Conservation (phyloP, 2,113 vertebrate species). For the Camelus dromedarius region DNA sequence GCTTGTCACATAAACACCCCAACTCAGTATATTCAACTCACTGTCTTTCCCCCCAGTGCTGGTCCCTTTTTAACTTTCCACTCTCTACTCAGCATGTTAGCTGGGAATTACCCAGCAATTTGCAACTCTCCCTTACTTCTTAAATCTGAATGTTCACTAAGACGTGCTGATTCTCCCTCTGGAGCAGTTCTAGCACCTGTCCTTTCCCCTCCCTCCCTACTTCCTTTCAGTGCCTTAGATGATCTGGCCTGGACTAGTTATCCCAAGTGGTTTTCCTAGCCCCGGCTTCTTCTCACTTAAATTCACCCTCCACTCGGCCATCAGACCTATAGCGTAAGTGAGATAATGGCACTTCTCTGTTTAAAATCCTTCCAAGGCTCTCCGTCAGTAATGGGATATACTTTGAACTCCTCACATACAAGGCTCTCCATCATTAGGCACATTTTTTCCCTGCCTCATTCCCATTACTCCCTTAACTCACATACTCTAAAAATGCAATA, state of each 20-base stretch:
- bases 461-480: neutral
- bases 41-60: neutral
- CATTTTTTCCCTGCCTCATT: neutral
- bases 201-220: neutral
- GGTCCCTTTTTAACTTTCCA: neutral
- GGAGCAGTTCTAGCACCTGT: slow-evolving; percentile 2
- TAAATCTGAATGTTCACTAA: neutral
- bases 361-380: neutral
- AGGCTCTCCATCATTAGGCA: neutral
- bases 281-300: neutral
- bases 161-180: neutral
- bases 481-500: neutral
- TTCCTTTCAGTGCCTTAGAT: neutral
- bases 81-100: neutral
- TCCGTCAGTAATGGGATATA: neutral
- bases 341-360: neutral
- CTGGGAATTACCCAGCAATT: neutral
- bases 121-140: neutral
- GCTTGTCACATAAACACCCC: neutral
- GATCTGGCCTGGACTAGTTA: slow-evolving; percentile 40
- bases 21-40: neutral
- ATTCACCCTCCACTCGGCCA: neutral
- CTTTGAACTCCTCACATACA: neutral
- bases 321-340: neutral
- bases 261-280: neutral